Percentiles rank a stretch among this genome's conserved stretches.
Conservation (phyloP, 2,797 vertebrate genomes). For the Microtus agrestis region DNA sequence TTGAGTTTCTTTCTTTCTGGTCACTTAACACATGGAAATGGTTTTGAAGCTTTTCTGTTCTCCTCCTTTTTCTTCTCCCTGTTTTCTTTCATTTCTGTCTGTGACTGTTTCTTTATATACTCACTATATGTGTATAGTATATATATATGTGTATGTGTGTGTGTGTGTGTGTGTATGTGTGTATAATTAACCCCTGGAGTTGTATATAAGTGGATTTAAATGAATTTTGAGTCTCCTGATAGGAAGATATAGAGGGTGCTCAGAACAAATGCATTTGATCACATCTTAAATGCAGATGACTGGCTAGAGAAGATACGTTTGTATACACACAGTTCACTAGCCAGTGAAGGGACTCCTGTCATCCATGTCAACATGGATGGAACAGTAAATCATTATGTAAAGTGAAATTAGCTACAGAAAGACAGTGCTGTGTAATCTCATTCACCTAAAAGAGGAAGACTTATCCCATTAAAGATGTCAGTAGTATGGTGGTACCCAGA, state of each 20-base stretch:
- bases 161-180: no score
- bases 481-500: no score
- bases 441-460: background rate
- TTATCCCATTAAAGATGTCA: background rate
- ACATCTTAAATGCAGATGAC: background rate
- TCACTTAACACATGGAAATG: background rate
- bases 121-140: no score
- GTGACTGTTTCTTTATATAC: background rate
- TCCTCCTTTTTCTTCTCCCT: background rate
- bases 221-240: conserved; percentile 30
- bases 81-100: background rate
- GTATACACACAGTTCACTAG: background rate
- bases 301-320: background rate
- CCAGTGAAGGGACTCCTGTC: background rate
- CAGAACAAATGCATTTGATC: background rate
- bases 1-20: background rate
- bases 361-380: no score
- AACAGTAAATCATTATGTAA: background rate
- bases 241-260: background rate
- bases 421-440: background rate
- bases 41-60: background rate
- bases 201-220: background rate
- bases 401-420: background rate
- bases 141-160: no score
- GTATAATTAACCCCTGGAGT: background rate